phyloP scores from a whole-genome alignment of 1,140 invertebrate genomes.

The Zophobas atratus region DNA sequence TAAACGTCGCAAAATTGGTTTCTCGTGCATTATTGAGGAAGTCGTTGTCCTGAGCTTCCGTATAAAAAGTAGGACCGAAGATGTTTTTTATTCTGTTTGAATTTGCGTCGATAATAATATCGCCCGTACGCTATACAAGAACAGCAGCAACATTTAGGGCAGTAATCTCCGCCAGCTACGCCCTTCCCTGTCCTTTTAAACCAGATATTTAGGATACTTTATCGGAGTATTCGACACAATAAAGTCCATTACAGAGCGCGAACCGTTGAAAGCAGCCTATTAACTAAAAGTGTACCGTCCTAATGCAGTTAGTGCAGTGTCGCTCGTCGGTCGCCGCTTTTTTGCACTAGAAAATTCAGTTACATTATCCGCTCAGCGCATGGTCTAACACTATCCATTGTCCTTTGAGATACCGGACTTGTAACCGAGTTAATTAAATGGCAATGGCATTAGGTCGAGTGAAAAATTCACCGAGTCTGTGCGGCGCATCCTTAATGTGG shows the following conservation, averaged over 20 bases:
- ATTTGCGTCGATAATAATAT: too few relatives aligned
- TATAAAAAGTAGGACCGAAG: too few relatives aligned
- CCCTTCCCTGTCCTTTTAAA: slow-evolving; percentile 33
- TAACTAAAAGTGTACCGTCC: slow-evolving; percentile 65
- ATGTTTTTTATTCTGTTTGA: too few relatives aligned
- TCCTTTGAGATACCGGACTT: slow-evolving; percentile 55
- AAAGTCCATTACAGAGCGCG: slow-evolving; percentile 65
- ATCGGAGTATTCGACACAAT: slow-evolving; percentile 62
- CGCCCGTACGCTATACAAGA: too few relatives aligned
- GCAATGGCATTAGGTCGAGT: slow-evolving; percentile 1
- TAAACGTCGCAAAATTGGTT: slow-evolving; percentile 16
- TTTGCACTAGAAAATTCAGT: slow-evolving; percentile 60
- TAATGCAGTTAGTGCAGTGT: slow-evolving; percentile 66
- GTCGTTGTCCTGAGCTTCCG: neutral
- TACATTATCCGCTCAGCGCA: slow-evolving; percentile 59
- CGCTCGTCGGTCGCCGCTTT: slow-evolving; percentile 58
- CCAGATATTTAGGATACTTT: slow-evolving; percentile 49
- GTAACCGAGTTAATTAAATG: slow-evolving; percentile 49
- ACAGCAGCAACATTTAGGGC: neutral
- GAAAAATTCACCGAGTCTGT: slow-evolving; percentile 24
- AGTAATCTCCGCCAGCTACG: slow-evolving; percentile 1
- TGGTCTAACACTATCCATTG: slow-evolving; percentile 49
- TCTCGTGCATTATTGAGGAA: neutral
- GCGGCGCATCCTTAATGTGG: slow-evolving; percentile 22
- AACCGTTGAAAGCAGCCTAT: slow-evolving; percentile 64